Evolutionary conservation across 1,140 invertebrate species (phyloP).

Genomic region (Steinernema feltiae): DNA sequence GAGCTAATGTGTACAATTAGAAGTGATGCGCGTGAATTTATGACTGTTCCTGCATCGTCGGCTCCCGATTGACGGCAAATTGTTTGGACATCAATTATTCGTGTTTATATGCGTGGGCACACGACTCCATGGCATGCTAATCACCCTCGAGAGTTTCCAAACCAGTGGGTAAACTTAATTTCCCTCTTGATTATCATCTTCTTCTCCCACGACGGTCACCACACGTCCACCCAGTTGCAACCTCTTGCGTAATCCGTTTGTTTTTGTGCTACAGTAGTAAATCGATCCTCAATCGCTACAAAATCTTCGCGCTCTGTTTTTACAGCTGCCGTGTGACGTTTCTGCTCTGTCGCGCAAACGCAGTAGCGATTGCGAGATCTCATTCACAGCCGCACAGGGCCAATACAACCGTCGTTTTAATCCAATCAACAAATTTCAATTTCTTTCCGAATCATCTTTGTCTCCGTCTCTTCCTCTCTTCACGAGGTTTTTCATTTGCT

Average conservation of each 20-base stretch:
- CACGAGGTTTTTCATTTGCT: too few relatives aligned
- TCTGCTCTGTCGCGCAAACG: background rate
- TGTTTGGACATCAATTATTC: too few relatives aligned
- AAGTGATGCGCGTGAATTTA: background rate
- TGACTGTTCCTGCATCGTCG: background rate
- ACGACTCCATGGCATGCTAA: too few relatives aligned
- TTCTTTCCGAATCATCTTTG: background rate
- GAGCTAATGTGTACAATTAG: background rate
- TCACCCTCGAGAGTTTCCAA: background rate
- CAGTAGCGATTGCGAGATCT: too few relatives aligned
- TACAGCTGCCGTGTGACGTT: background rate
- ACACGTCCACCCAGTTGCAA: background rate
- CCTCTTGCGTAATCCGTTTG: background rate
- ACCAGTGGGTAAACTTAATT: background rate
- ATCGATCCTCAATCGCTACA: background rate
- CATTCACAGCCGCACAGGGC: background rate
- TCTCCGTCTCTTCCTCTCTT: background rate
- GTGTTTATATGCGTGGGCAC: too few relatives aligned
- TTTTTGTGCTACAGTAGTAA: background rate
- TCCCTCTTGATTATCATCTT: background rate
- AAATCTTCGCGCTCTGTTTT: background rate
- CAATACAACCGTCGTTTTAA: background rate
- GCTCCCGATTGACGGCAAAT: background rate
- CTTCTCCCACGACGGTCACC: background rate
- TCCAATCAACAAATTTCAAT: background rate